A percentile compares a stretch with the other conserved stretches of the same genome.
These are phyloP conservation scores for Machimus atricapillus DNA, from an alignment of 2,888 invertebrate genomes.

Conservation along the genomic window DNA sequence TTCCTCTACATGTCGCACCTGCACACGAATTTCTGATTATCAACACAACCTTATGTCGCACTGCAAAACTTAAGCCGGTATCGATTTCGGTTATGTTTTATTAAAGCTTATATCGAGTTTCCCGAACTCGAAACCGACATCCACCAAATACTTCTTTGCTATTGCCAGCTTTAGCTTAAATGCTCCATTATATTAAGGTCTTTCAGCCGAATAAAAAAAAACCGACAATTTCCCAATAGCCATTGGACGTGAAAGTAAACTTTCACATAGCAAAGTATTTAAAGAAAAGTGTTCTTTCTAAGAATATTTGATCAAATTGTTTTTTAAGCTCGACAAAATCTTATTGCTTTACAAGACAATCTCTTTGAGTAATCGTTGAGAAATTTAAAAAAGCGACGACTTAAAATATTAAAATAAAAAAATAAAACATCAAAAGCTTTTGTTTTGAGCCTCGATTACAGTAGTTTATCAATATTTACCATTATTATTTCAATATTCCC, in stretches of 20 bases:
- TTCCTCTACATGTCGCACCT: not conserved
- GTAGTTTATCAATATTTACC: slow-evolving; percentile 33
- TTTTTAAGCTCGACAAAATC: slow-evolving; percentile 18
- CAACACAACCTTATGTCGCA: not conserved
- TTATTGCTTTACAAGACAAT: slow-evolving; percentile 26
- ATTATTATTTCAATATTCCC: slow-evolving; percentile 7
- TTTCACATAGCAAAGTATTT: slow-evolving; percentile 6
- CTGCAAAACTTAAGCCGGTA: not conserved
- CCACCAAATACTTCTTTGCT: not conserved
- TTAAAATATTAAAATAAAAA: not conserved
- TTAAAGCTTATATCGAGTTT: not conserved
- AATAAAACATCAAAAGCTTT: slow-evolving; percentile 30
- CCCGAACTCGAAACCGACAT: not conserved
- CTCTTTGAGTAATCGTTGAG: not conserved
- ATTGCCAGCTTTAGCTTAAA: not conserved
- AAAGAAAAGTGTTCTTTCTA: not conserved
- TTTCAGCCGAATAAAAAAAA: not conserved
- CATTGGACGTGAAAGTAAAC: not conserved
- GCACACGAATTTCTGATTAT: not conserved
- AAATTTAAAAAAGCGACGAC: not conserved
- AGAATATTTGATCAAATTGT: not conserved
- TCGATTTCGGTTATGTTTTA: not conserved
- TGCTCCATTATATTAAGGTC: not conserved
- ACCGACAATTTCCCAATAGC: not conserved
- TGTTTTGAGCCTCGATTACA: slow-evolving; percentile 46